Base-by-base conservation (phyloP, 2,113 vertebrate genomes). In the Cynocephalus volans region DNA sequence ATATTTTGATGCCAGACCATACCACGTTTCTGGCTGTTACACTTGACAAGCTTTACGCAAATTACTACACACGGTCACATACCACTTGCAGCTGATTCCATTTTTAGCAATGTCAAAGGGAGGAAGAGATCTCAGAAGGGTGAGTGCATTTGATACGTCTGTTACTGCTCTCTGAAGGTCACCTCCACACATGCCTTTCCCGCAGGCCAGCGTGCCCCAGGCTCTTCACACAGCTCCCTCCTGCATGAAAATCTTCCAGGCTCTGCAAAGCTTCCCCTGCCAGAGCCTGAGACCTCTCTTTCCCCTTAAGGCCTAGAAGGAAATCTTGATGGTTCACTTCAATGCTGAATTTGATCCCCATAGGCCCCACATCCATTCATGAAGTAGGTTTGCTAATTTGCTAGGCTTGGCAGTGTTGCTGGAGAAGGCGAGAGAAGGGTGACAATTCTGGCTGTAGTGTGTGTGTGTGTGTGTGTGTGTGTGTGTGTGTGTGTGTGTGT, bases 41-140 rank as follows among this genome's bases (percentile, higher is more conserved):
- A 83, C 52, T 93, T 95, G 80, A 89, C 83, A 95, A 92, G n/a
- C 80, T 97, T 72, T 89, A 89, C 72, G 36, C 83, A 93, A 85
- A 93, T 97, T 93, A 92, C 86, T 21, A 2, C 69, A 92, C 92
- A 64, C 79, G 65, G 79, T 95, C 82, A 81, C 93, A 93, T 60
- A 87, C 69, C 79, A 54, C 89, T 94, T 92, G 60, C 93, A 76
- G 28, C 79, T 73, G 77, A 95, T 93, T 94, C 96, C 10, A 83
- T 95, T 97, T 97, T 98, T 95, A 98, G 96, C 93, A 70, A 23
- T 3, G 94, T 89, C 79, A 89, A 67, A 94, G 65, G 86, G 90
- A 90, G 96, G 85, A 87, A 88, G 56, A 79, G 77, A 90, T 94
- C 91, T 89, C 94, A 52, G 88, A 79, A 84, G 48, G 18, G 70